Conservation (phyloP, 2,113 vertebrate species). For the Chamaea fasciata region DNA sequence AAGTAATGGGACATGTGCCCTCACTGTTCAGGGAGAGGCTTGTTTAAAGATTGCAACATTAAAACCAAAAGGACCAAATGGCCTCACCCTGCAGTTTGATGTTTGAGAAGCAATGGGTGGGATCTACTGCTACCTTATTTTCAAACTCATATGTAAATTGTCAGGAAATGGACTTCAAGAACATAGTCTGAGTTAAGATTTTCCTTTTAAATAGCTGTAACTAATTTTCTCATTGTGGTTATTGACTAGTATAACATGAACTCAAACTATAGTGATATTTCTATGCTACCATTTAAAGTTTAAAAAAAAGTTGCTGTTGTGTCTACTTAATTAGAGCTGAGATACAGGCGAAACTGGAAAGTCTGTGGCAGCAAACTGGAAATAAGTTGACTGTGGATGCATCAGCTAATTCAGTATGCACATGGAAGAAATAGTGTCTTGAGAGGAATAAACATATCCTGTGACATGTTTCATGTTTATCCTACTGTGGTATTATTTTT, state of each 20-base stretch:
- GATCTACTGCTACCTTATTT: not conserved
- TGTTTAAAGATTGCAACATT: not conserved
- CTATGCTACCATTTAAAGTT: not conserved
- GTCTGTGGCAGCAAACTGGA: not conserved
- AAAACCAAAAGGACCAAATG: rapidly evolving
- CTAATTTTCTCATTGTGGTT: not conserved
- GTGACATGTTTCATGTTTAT: not conserved
- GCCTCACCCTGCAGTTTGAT: not conserved
- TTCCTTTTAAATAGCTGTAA: not conserved
- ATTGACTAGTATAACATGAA: not conserved
- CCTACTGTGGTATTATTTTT: not conserved
- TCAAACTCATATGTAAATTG: not conserved
- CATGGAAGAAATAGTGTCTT: not conserved
- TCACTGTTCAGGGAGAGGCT: not conserved
- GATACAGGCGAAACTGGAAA: not conserved
- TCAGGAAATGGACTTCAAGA: not conserved
- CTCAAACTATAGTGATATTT: not conserved
- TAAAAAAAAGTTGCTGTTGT: not conserved
- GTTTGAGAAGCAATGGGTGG: not conserved
- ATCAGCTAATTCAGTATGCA: not conserved
- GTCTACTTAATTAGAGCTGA: not conserved
- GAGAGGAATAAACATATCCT: not conserved
- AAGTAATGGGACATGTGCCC: not conserved
- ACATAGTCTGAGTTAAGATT: not conserved
- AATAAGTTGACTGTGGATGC: not conserved